Evolutionary conservation across 2,888 invertebrate species (phyloP).

Genomic region (Xiphydria camelus): DNA sequence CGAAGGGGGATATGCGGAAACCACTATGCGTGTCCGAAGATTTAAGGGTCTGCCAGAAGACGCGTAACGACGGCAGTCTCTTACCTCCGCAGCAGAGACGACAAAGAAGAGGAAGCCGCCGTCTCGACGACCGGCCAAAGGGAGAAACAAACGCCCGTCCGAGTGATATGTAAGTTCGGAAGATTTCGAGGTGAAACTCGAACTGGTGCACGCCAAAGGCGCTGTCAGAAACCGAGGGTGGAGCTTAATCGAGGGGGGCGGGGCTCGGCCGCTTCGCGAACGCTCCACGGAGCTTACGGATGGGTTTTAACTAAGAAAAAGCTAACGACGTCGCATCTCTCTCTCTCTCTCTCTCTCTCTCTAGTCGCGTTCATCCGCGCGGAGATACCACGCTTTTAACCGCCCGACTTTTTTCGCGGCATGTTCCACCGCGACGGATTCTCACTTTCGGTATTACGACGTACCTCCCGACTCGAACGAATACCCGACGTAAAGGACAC

Average conservation of each 20-base stretch:
- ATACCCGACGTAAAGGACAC: too few relatives aligned
- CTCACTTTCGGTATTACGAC: too few relatives aligned
- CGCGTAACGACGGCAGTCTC: not conserved
- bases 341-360: not conserved
- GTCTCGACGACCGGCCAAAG: too few relatives aligned
- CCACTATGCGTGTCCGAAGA: too few relatives aligned
- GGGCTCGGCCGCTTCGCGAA: not conserved
- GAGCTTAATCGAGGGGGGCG: not conserved
- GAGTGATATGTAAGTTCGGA: not conserved
- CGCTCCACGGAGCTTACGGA: not conserved
- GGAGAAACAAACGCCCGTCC: too few relatives aligned
- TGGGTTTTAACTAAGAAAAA: conserved; percentile 2
- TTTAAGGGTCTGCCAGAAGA: not conserved
- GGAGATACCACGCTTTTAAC: too few relatives aligned
- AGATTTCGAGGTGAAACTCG: not conserved
- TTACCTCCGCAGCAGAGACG: not conserved
- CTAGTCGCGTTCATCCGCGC: too few relatives aligned
- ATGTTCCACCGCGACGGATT: too few relatives aligned
- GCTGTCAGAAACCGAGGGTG: not conserved
- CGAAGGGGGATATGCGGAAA: too few relatives aligned
- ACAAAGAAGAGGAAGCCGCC: not conserved
- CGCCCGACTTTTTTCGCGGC: too few relatives aligned
- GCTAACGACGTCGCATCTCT: not conserved
- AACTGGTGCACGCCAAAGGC: not conserved
- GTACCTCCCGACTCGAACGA: too few relatives aligned